Percentiles rank a stretch among this genome's conserved stretches.
Evolutionary conservation across 2,113 vertebrate genomes (phyloP).

Genomic region (Bungarus multicinctus): DNA sequence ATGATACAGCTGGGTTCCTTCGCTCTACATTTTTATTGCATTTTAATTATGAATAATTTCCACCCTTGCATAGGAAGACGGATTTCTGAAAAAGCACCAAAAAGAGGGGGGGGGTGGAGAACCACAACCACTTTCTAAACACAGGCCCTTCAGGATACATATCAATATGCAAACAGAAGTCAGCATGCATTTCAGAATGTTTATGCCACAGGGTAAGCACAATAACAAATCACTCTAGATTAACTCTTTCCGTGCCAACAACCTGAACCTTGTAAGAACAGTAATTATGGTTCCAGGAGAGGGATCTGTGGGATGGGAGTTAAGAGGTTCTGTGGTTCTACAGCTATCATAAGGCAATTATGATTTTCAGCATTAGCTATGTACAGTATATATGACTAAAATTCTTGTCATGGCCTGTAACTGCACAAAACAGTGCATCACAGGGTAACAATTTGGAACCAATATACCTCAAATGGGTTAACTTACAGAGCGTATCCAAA

Average conservation of each 20-base stretch:
- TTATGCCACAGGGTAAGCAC: constrained; percentile 66
- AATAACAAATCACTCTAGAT: constrained; percentile 35
- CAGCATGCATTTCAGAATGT: constrained; percentile 66
- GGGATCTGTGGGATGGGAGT: neutral
- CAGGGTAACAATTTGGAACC: neutral
- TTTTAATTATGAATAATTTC: constrained; percentile 78
- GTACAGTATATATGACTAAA: neutral
- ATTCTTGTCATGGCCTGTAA: neutral
- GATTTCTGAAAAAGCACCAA: constrained; percentile 50
- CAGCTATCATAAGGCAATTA: neutral
- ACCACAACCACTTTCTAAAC: constrained; percentile 42
- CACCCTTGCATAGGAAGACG: constrained; percentile 65
- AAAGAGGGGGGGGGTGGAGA: neutral
- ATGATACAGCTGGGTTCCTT: constrained; percentile 70
- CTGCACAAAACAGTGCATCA: neutral
- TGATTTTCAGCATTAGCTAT: neutral
- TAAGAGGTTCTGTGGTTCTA: constrained; percentile 6
- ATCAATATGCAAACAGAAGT: constrained; percentile 66
- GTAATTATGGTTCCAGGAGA: neutral
- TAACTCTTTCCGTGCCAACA: constrained; percentile 43
- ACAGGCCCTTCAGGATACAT: constrained; percentile 64
- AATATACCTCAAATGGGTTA: neutral
- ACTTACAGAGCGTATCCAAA: neutral
- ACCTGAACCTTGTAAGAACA: neutral
- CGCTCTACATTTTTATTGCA: constrained; percentile 71